Evolutionary conservation across 1,140 invertebrate species (phyloP).

Genomic region (Lysiphlebus fabarum): DNA sequence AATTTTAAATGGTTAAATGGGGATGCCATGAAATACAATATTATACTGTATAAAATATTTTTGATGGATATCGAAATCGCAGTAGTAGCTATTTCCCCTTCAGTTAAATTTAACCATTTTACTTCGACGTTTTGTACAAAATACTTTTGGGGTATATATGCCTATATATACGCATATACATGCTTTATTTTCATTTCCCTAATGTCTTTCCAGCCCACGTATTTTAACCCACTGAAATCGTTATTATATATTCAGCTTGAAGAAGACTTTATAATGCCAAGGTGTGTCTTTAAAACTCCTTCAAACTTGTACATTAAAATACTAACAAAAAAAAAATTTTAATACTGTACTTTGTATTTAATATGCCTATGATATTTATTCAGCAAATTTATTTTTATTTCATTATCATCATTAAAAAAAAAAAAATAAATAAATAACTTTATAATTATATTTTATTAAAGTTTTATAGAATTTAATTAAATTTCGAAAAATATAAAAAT

Average conservation of each 20-base stretch:
- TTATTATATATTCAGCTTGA: constrained; percentile 54
- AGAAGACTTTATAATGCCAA: constrained; percentile 55
- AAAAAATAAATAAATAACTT: too few relatives aligned
- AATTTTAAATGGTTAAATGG: too few relatives aligned
- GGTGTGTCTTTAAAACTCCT: constrained; percentile 45
- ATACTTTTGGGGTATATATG: background rate
- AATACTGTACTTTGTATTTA: too few relatives aligned
- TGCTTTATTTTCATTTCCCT: constrained; percentile 45
- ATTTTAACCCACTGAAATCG: constrained; percentile 36
- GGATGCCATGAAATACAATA: too few relatives aligned
- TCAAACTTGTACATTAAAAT: constrained; percentile 34
- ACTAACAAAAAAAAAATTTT: constrained; percentile 19
- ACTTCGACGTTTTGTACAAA: constrained; percentile 13
- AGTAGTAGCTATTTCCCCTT: constrained; percentile 32
- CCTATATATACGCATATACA: constrained; percentile 7
- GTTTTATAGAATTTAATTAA: too few relatives aligned
- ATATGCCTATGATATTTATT: too few relatives aligned
- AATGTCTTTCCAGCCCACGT: constrained; percentile 52
- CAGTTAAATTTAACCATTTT: constrained; percentile 20
- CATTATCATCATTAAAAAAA: too few relatives aligned
- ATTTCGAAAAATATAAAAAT: background rate
- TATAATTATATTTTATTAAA: too few relatives aligned
- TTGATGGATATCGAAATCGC: constrained; percentile 33
- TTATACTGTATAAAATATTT: too few relatives aligned
- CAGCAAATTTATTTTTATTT: background rate